phyloP scores from a whole-genome alignment of 2,888 invertebrate species.

The Mythimna lalbum region DNA sequence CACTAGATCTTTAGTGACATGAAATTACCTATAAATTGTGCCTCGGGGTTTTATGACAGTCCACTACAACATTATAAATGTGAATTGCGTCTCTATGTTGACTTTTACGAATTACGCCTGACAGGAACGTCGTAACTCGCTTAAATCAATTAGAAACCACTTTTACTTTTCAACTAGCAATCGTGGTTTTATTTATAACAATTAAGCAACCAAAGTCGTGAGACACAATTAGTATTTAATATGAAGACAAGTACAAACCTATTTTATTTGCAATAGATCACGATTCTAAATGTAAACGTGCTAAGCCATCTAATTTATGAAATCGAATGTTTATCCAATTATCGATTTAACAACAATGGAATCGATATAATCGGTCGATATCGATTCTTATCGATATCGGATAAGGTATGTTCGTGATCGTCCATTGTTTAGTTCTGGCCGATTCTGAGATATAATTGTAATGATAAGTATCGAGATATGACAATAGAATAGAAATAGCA shows the following conservation, averaged over 20 bases:
- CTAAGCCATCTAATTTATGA: conserved; percentile 64
- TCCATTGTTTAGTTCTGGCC: conserved; percentile 61
- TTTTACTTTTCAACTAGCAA: conserved; percentile 42
- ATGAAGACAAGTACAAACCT: conserved; percentile 38
- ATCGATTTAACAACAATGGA: conserved; percentile 67
- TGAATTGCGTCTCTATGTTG: not conserved
- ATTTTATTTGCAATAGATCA: conserved; percentile 60
- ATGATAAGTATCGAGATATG: conserved; percentile 60
- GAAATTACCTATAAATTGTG: conserved; percentile 6
- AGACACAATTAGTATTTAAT: conserved; percentile 38
- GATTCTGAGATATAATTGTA: conserved; percentile 63
- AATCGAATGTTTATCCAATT: conserved; percentile 68
- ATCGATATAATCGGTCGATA: conserved; percentile 67
- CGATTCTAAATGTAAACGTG: conserved; percentile 57
- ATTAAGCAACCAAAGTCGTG: conserved; percentile 48
- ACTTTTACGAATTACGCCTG: conserved; percentile 17
- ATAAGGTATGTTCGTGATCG: conserved; percentile 66
- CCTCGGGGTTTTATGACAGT: conserved; percentile 10
- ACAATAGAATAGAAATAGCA: conserved; percentile 57
- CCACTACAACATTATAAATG: conserved; percentile 8
- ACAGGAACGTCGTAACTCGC: conserved; percentile 18
- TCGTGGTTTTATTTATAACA: conserved; percentile 49
- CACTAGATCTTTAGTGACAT: not conserved
- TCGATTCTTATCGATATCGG: conserved; percentile 63
- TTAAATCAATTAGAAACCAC: conserved; percentile 49